Conservation (phyloP, 2,113 vertebrate species). For the Epinephelus lanceolatus region DNA sequence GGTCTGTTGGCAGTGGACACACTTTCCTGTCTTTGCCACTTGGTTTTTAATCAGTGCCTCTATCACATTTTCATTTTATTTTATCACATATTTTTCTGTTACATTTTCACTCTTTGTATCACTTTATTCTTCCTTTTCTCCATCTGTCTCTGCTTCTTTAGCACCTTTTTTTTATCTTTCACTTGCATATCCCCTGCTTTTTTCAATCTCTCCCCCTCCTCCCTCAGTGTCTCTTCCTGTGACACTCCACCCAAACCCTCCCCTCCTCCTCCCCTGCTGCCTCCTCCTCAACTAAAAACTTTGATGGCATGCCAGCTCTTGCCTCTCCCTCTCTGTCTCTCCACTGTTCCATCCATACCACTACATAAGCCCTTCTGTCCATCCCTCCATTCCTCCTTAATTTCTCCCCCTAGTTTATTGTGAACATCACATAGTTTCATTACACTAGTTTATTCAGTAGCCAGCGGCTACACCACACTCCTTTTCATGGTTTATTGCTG, state of each 20-base stretch:
- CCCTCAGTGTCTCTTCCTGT: constrained; percentile 12
- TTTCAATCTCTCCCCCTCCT: not conserved
- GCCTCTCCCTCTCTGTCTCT: not conserved
- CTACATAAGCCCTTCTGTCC: constrained; percentile 41
- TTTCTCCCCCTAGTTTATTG: constrained; percentile 62
- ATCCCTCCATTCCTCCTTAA: constrained; percentile 37
- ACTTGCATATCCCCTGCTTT: constrained; percentile 7
- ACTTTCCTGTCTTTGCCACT: constrained; percentile 8
- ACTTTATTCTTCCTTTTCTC: not conserved
- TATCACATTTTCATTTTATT: not conserved
- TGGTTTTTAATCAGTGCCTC: not conserved
- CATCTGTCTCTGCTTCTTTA: not conserved
- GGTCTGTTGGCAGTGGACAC: too few relatives aligned
- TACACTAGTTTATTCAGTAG: constrained; percentile 73
- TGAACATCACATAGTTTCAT: constrained; percentile 71
- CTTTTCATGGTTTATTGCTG: constrained; percentile 69
- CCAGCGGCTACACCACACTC: constrained; percentile 60
- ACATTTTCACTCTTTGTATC: not conserved
- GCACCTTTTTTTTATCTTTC: constrained; percentile 6
- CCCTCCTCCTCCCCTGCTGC: not conserved
- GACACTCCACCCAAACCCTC: constrained; percentile 4
- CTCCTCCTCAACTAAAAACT: constrained; percentile 40
- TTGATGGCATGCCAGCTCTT: constrained; percentile 37
- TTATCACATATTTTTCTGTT: not conserved
- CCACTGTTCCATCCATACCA: constrained; percentile 6